Evolutionary conservation across 2,113 vertebrate genomes (phyloP).

Genomic region (Mungos mungo): DNA sequence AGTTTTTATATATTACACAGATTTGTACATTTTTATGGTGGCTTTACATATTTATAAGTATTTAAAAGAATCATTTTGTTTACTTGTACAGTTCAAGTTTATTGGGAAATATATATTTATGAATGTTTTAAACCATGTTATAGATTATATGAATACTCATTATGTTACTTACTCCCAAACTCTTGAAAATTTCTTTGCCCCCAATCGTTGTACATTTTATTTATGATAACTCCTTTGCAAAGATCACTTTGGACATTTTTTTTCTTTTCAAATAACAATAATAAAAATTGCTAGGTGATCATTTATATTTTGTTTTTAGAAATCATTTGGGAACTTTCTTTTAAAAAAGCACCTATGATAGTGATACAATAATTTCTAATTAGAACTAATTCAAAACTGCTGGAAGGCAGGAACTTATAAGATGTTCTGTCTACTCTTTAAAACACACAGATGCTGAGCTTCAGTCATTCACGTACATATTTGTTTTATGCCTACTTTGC

Average conservation of each 20-base stretch:
- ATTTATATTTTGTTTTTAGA: slow-evolving; percentile 20
- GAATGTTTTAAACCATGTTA: slow-evolving; percentile 57
- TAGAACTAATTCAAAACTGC: slow-evolving; percentile 43
- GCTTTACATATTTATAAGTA: slow-evolving; percentile 51
- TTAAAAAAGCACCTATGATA: neutral
- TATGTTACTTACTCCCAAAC: slow-evolving; percentile 54
- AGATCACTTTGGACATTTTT: slow-evolving; percentile 31
- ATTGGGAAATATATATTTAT: slow-evolving; percentile 72
- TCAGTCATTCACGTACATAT: neutral
- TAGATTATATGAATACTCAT: slow-evolving; percentile 57
- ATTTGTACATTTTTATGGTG: slow-evolving; percentile 68
- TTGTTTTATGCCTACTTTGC: neutral
- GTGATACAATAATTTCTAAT: slow-evolving; percentile 7
- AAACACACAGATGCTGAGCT: neutral
- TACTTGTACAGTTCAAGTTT: slow-evolving; percentile 69
- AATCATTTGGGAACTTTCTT: neutral
- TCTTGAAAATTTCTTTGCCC: slow-evolving; percentile 34
- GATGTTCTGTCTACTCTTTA: neutral
- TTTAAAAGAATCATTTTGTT: slow-evolving; percentile 76
- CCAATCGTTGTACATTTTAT: slow-evolving; percentile 23
- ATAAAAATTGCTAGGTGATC: neutral
- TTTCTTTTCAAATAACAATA: slow-evolving; percentile 15
- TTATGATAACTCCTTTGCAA: slow-evolving; percentile 32
- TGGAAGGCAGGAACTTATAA: neutral
- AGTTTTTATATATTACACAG: slow-evolving; percentile 67